These are phyloP conservation scores for Cololabis saira DNA, from an alignment of 2,113 vertebrate species.

Conservation along the genomic window DNA sequence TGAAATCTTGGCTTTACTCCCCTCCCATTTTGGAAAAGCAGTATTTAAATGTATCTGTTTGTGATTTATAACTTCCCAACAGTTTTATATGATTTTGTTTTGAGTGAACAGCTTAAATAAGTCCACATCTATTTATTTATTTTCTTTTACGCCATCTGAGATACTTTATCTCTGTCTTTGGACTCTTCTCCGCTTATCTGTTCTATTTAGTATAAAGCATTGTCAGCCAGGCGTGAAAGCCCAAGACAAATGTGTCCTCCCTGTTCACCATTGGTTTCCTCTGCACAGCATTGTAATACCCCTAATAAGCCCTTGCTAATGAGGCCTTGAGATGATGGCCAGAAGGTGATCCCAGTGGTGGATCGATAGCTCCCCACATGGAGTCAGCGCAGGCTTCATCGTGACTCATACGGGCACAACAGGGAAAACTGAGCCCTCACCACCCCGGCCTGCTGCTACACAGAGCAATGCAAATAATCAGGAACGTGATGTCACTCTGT, in stretches of 20 bases:
- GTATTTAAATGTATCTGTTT: background rate
- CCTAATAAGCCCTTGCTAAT: constrained; percentile 76
- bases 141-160: constrained; percentile 1
- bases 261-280: constrained; percentile 37
- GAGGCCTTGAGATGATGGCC: constrained; percentile 70
- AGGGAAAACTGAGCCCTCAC: constrained; percentile 49
- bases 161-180: constrained; percentile 21
- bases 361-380: constrained; percentile 73
- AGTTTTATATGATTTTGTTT: background rate
- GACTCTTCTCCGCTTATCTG: constrained; percentile 18
- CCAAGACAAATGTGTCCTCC: constrained; percentile 45
- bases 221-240: constrained; percentile 37
- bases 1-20: background rate
- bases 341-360: constrained; percentile 73
- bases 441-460: constrained; percentile 12
- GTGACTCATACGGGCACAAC: constrained; percentile 63
- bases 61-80: background rate
- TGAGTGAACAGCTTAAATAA: background rate
- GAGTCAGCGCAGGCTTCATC: constrained; percentile 69
- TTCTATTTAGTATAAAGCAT: constrained; percentile 21
- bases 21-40: background rate
- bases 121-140: background rate
- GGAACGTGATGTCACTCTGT: constrained; percentile 21
- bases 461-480: constrained; percentile 14
- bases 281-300: constrained; percentile 48